Evolutionary conservation across 2,888 invertebrate species (phyloP), one percentile per base, ranked within the genome.

Genomic region (Orthosia gracilis): DNA sequence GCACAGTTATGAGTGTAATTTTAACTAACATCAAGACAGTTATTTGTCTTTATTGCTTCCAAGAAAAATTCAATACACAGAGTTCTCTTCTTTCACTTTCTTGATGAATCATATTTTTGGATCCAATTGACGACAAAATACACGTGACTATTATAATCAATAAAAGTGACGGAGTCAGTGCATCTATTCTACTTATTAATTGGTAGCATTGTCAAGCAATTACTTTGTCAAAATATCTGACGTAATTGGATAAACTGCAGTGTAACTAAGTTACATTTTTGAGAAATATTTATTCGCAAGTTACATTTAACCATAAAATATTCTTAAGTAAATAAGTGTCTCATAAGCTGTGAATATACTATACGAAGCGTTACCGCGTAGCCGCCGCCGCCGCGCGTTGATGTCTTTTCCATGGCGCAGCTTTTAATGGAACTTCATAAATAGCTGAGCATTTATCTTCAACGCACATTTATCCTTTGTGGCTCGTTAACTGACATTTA

Each of bases 331-430:
- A 57, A 70, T 63, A 63, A 57, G 45, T 54, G 26, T 63, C 45
- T 47, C 49, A 21, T 26, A 21, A 11, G 23, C 52, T 47, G 9
- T 47, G 26, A 18, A 31, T 26, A 21, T 54, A 54, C 17, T 12
- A 7, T 23, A 18, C 11, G 40, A 9, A 17, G 3, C 0, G 26
- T 11, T 49, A 54, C 49, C 75, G 87, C 90, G 90, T 92, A 7
- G 40, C 26, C 26, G 0, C 40, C 40, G 40, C 40, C 40, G 40
- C 9, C 40, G 87, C 90, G 90, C 92, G 92, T 92, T 93, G 91
- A 92, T 86, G 89, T 92, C 92, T 92, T 91, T 91, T 91, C 86
- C 85, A 88, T 76, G 70, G 78, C 68, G 70, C 74, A 68, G 73
- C 69, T 71, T 80, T 75, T 74, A 78, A 78, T 73, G 70, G 55